Conservation (phyloP, 2,113 vertebrate genomes). For the Periophthalmus modestus region DNA sequence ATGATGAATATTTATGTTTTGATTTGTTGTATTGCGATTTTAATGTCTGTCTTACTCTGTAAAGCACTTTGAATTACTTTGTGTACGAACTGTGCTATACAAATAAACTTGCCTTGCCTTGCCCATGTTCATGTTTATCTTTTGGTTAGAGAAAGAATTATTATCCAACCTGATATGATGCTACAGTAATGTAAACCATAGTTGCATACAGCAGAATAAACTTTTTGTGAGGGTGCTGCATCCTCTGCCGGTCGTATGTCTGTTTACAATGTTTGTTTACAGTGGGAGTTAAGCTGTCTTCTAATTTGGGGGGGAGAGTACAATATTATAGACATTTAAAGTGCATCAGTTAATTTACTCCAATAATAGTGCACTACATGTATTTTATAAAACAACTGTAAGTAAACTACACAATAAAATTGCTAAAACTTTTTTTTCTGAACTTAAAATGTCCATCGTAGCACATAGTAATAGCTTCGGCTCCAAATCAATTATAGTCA, state of each 20-base stretch:
- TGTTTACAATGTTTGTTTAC: no score
- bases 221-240: neutral
- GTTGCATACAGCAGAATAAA: neutral
- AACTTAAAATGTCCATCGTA: constrained; percentile 8
- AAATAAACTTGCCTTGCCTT: no score
- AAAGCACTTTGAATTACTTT: no score
- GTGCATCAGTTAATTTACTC: neutral
- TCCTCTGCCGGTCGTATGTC: neutral
- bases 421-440: constrained; percentile 23
- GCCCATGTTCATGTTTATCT: neutral
- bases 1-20: no score
- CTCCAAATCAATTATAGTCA: constrained; percentile 36
- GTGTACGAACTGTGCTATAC: no score
- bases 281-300: neutral
- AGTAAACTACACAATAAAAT: neutral
- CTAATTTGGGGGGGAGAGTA: no score
- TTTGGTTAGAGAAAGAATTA: neutral
- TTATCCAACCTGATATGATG: neutral
- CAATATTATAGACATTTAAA: neutral
- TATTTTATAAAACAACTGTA: neutral
- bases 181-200: neutral
- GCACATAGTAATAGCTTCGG: constrained; percentile 37
- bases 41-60: no score
- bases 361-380: neutral
- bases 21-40: no score